A percentile compares a stretch with the other conserved stretches of the same genome.
Conservation (phyloP, 2,888 invertebrate genomes). For the Hypomecis punctinalis region DNA sequence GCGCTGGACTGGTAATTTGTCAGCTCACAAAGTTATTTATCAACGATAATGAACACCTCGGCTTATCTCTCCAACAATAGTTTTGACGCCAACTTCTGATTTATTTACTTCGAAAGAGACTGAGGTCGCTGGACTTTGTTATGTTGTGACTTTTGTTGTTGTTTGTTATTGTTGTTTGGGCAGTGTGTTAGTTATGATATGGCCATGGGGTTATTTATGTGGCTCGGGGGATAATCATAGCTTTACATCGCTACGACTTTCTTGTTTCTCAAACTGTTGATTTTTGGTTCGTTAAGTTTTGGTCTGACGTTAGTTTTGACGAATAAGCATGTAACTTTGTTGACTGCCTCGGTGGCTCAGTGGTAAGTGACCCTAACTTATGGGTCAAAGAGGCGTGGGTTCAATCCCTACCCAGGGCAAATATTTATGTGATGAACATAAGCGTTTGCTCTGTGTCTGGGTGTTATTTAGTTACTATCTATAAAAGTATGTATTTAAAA, state of each 20-base stretch:
- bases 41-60: slow-evolving; percentile 70
- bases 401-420: no score
- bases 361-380: no score
- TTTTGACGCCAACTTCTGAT: slow-evolving; percentile 69
- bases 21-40: slow-evolving; percentile 67
- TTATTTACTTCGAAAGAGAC: slow-evolving; percentile 64
- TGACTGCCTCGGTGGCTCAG: no score
- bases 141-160: slow-evolving; percentile 36
- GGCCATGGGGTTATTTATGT: slow-evolving; percentile 23
- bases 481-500: no score
- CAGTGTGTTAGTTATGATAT: slow-evolving; percentile 26
- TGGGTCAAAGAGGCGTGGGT: no score
- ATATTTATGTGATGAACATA: no score
- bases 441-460: no score
- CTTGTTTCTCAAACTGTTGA: slow-evolving; percentile 3
- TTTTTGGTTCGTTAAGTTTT: no score
- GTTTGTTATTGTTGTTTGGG: slow-evolving; percentile 29
- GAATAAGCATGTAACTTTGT: no score
- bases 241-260: background rate
- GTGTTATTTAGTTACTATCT: no score
- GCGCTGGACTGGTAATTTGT: slow-evolving; percentile 56
- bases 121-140: slow-evolving; percentile 46
- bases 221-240: slow-evolving; percentile 17
- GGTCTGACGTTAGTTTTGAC: no score
- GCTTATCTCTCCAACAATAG: slow-evolving; percentile 64